phyloP scores from a whole-genome alignment of 1,140 invertebrate species.

The Lepidotrigona ventralis region DNA sequence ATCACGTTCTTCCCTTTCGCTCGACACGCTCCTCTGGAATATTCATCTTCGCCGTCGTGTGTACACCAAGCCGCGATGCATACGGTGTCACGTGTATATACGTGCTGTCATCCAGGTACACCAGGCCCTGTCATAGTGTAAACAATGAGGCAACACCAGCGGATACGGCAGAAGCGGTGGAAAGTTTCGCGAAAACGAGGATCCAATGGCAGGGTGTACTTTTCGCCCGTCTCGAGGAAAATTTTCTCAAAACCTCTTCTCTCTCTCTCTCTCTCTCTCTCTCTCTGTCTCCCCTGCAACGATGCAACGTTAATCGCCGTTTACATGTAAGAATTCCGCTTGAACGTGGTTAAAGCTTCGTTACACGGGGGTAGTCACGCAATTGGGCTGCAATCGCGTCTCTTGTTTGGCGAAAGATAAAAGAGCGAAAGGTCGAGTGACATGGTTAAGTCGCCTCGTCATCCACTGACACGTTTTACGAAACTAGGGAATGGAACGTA shows the following conservation, averaged over 20 bases:
- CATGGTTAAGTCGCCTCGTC: background rate
- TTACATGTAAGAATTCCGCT: background rate
- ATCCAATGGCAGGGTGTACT: constrained; percentile 7
- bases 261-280: too few species aligned
- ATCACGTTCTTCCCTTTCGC: constrained; percentile 32
- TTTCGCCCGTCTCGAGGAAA: background rate
- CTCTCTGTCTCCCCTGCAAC: background rate
- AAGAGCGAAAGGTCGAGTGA: background rate
- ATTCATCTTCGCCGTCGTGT: constrained; percentile 34
- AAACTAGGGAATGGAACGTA: background rate
- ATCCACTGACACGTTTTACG: background rate
- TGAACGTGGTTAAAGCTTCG: background rate
- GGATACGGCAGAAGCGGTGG: background rate
- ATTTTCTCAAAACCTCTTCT: background rate
- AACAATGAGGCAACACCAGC: constrained; percentile 39
- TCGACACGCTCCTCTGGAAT: background rate
- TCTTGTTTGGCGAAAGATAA: background rate
- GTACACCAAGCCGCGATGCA: background rate
- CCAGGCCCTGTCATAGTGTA: constrained; percentile 21
- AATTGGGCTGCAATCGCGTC: background rate
- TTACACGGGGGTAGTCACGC: background rate
- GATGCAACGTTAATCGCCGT: background rate
- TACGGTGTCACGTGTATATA: constrained; percentile 32
- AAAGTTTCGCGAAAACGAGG: constrained; percentile 2
- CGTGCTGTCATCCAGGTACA: constrained; percentile 33